These are phyloP conservation scores for Pentamera pediparva DNA, from an alignment of 53 echinoderm and acorn worm genomes.

Conservation along the genomic window DNA sequence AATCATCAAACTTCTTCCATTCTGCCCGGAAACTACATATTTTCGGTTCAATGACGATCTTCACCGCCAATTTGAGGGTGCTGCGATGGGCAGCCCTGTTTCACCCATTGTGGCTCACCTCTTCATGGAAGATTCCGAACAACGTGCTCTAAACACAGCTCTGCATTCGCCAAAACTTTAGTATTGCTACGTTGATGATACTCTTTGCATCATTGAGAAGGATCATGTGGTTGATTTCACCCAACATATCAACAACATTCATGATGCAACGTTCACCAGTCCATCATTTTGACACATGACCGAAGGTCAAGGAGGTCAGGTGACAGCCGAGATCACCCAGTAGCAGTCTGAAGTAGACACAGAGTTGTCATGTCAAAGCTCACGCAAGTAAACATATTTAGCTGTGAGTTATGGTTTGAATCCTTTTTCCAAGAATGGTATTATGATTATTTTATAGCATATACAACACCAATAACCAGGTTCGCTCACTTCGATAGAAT, in stretches of 20 bases:
- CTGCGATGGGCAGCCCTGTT: constrained; percentile 27
- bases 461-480: too few relatives aligned
- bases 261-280: too few relatives aligned
- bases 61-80: not conserved
- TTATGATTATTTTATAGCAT: too few relatives aligned
- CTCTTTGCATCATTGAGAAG: not conserved
- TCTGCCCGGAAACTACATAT: constrained; percentile 13
- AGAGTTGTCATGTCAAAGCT: too few relatives aligned
- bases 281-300: too few relatives aligned
- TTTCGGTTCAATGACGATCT: not conserved
- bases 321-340: too few relatives aligned
- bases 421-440: too few relatives aligned
- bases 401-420: too few relatives aligned
- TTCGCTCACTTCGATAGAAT: too few relatives aligned
- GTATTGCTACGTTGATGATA: constrained; percentile 23
- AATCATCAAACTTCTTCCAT: not conserved
- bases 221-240: not conserved
- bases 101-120: constrained; percentile 21
- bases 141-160: not conserved
- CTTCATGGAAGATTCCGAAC: constrained; percentile 4
- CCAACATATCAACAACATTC: not conserved
- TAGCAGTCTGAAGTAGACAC: too few relatives aligned
- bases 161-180: not conserved
- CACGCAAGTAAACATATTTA: too few relatives aligned
- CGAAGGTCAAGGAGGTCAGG: too few relatives aligned